Base-by-base conservation (phyloP, 2,113 vertebrate species). In the Neofelis nebulosa region DNA sequence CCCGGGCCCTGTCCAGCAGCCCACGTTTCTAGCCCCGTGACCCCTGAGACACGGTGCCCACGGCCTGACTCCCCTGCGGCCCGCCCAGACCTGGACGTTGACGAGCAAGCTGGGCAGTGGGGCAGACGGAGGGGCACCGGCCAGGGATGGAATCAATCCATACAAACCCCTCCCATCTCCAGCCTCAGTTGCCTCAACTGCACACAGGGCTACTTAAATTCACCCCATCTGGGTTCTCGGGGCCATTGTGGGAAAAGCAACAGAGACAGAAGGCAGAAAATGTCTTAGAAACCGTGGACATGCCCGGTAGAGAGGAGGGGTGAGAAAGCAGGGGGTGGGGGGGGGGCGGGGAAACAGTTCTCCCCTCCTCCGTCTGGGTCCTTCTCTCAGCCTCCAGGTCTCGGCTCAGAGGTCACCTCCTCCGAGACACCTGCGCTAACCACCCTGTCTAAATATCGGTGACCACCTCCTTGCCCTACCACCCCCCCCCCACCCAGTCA, bases 11-110 rank as follows among this genome's bases (percentile, higher is more conserved):
- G 65, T 92, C 92, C 52, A 25, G 83, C 52, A 10, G 68, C 71
- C 95, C 95, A 93, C 76, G 11, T 89, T 78, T 71, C 95, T 83
- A 95, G 87, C 76, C 96, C 89, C 15, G 73, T 79, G 95, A 68
- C 78, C 92, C 88, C 50, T 3, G n/a, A 27, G 71, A 66, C 68
- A n/a, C 5, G 0, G 69, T 87, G 81, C 81, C 95, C 92, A 41
- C 3, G 4, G 48, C 50, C 68, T 2, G 33, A 45, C 69, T 82
- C 73, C n/a, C 21, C 31, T 10, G 38, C 15, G 12, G 92, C 48
- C 41, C n/a, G 73, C 73, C 93, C 13, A n/a, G 69, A 33, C 52
- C 11, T 1, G 52, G 45, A 33, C 1, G 0, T 31, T 14, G 41
- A 65, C 50, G 52, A 78, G 6, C 19, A 7, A 0, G 50, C 89